Evolutionary conservation across 2,113 vertebrate genomes (phyloP), one percentile per base, ranked within the genome.

Genomic region (Malurus elegans): DNA sequence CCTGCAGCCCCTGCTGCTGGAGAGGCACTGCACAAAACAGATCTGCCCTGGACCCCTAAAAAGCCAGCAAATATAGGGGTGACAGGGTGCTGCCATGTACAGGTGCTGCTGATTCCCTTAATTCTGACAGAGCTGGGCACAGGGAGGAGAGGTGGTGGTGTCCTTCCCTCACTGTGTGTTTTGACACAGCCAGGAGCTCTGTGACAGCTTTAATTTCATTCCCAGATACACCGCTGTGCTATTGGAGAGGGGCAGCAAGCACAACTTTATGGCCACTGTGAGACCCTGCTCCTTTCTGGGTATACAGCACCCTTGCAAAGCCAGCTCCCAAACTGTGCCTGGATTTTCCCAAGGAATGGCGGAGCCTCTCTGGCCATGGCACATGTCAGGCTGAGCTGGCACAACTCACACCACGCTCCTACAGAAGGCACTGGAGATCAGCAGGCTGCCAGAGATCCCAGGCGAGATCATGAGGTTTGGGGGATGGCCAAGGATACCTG

Each of bases 391-490:
- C 29, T 80, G 64, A 57, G 54, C 3, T 31, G 62, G 24, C 36
- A 40, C 16, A 78, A 25, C 64, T 19, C 53, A n/a, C 48, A 47
- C 32, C 4, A 0, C 36, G 17, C 31, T 72, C 61, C 62, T 19
- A 29, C 32, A 40, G 44, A 2, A 36, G 23, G 58, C 54, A 32
- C 61, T 36, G 47, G 20, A 64, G 32, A 13, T 34, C 70, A 72
- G n/a, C 34, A 62, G 67, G 29, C 31, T 89, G 50, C 21, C 28
- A 5, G 6, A 44, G 32, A 51, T 61, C 31, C 45, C 26, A 28
- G 40, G 31, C 25, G 58, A 62, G 4, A 64, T 1, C 6, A 3
- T 31, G 53, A 11, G 2, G 0, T 74, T 76, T 73, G 32, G 51
- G 51, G 44, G 53, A 60, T 32, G 10, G 48, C 29, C 66, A 73